Base-by-base conservation (phyloP, 2,888 invertebrate genomes). In the Dryomyza anilis region DNA sequence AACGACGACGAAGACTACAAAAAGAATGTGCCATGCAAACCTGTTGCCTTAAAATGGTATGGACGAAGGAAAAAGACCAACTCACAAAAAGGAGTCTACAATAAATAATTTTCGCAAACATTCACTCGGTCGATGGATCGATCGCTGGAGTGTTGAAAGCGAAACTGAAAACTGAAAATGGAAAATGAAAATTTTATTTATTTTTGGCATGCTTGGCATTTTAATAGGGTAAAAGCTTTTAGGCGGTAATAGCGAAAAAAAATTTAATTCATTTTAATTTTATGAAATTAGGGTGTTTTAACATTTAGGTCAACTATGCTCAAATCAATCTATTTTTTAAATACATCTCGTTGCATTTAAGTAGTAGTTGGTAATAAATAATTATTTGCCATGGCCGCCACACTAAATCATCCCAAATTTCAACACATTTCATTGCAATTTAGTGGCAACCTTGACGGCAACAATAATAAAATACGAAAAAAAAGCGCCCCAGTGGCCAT, bases 381-480 rank as follows among this genome's bases (percentile, higher is more conserved):
- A n/a, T n/a, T n/a, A n/a, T n/a, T n/a, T n/a, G n/a, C n/a, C n/a
- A n/a, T n/a, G n/a, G n/a, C n/a, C n/a, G n/a, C n/a, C n/a, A n/a
- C n/a, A n/a, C n/a, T n/a, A n/a, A 7, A 33, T 8, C 12, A 33
- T 33, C 7, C 33, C 33, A 8, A 33, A 33, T 33, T 33, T 33
- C 12, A 33, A 8, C 12, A 33, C 33, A 8, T 33, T 33, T 7
- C 33, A 33, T 33, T 33, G 12, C 33, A 12, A 33, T 33, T 33
- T 33, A 33, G 33, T 33, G 33, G 12, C 30, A 30, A 39, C 59
- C 59, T 59, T 59, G 72, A 72, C 67, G 43, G 66, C 64, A 53
- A 57, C 67, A 63, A 53, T 57, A 58, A 46, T 67, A 67, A 4
- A 45, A 48, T 10, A 46, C 21, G 14, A 33, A 29, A 27, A 45